A percentile compares a stretch with the other conserved stretches of the same genome.
These are phyloP conservation scores for Eledona agricola DNA, from an alignment of 2,888 invertebrate species.

Conservation along the genomic window DNA sequence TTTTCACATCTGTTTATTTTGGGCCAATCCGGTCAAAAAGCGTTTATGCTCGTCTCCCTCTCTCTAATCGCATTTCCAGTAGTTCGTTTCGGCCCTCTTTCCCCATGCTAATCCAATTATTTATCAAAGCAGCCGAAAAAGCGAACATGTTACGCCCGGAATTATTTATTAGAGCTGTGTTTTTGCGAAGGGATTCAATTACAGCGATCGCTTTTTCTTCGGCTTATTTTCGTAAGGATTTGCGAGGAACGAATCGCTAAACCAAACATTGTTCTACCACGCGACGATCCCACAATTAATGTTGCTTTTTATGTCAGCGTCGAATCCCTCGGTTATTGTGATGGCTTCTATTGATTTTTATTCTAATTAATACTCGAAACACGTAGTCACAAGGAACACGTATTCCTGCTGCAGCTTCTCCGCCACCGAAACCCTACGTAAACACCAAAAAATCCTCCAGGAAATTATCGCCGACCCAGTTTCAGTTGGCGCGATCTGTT, in stretches of 20 bases:
- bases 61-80: constrained; percentile 12
- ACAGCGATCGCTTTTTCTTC: constrained; percentile 15
- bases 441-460: no score
- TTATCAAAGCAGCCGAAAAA: constrained; percentile 30
- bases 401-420: constrained; percentile 10
- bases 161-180: constrained; percentile 22
- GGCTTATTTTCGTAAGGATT: constrained; percentile 23
- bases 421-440: constrained; percentile 9
- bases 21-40: constrained; percentile 1
- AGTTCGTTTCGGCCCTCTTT: constrained; percentile 16
- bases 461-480: no score
- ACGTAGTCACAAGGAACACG: constrained; percentile 19
- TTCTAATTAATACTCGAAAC: constrained; percentile 27
- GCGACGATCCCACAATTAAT: constrained; percentile 13
- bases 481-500: no score
- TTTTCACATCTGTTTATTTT: constrained; percentile 1
- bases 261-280: constrained; percentile 17
- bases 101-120: constrained; percentile 24
- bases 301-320: constrained; percentile 6
- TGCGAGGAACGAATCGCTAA: constrained; percentile 2
- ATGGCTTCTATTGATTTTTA: constrained; percentile 24
- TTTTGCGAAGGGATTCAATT: constrained; percentile 19
- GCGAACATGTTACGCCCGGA: constrained; percentile 28
- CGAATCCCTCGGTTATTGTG: constrained; percentile 19
- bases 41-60: neutral